Conservation (phyloP, 2,797 vertebrate genomes). For the Coendou prehensilis region DNA sequence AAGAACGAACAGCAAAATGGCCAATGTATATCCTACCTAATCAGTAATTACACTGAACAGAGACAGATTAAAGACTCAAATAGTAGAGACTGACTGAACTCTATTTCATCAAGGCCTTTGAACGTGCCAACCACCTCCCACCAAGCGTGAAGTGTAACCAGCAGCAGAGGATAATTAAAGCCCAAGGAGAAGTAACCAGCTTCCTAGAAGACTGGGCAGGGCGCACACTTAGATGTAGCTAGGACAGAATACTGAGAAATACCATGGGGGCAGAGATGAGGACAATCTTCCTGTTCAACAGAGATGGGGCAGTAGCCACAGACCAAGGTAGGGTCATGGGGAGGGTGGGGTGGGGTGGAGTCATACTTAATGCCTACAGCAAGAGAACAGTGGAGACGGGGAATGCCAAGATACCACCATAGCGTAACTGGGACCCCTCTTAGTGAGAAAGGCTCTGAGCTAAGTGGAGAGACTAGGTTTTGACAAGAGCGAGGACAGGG, state of each 20-base stretch:
- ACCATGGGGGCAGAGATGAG: too few species aligned
- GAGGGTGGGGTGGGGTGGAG: not conserved
- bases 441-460: not conserved
- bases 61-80: not conserved
- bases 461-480: not conserved
- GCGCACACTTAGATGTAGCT: not conserved
- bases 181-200: not conserved
- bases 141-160: not conserved
- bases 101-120: not conserved
- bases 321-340: accelerated
- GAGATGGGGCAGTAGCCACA: not conserved
- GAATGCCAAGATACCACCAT: not conserved
- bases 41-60: not conserved
- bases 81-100: not conserved
- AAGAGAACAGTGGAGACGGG: not conserved
- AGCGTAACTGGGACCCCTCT: not conserved
- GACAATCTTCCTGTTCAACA: not conserved
- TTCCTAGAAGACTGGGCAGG: not conserved
- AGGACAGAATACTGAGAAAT: not conserved
- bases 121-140: not conserved
- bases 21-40: not conserved
- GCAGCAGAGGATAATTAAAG: not conserved
- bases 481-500: not conserved
- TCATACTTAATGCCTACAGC: not conserved
- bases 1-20: not conserved